Conservation (phyloP, 2,797 vertebrate species). For the Acanthis flammea region DNA sequence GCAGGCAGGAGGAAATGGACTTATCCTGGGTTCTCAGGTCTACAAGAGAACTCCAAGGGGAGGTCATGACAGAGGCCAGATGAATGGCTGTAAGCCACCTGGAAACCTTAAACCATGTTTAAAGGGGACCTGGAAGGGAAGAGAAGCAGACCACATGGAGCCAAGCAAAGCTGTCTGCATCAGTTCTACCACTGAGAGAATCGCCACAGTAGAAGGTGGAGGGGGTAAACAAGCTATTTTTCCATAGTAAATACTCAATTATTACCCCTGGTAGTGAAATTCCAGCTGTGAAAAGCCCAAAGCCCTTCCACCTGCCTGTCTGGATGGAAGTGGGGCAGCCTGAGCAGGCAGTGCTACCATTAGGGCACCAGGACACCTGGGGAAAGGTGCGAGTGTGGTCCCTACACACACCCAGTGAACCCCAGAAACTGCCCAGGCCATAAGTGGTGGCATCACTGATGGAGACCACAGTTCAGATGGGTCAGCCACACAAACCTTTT, state of each 20-base stretch:
- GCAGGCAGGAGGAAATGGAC: not conserved
- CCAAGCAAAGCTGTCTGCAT: not conserved
- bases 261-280: not conserved
- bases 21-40: not conserved
- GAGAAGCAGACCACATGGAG: not conserved
- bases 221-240: not conserved
- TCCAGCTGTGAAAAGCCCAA: not conserved
- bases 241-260: not conserved
- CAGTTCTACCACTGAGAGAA: not conserved
- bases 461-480: not conserved
- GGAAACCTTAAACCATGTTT: not conserved
- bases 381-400: not conserved
- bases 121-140: not conserved
- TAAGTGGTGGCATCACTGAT: not conserved
- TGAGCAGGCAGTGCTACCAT: not conserved
- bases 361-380: not conserved
- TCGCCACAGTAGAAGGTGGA: not conserved
- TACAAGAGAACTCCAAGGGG: not conserved
- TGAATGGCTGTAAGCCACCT: not conserved
- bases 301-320: not conserved
- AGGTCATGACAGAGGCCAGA: not conserved
- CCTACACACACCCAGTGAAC: not conserved
- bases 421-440: not conserved
- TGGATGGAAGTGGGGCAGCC: not conserved
- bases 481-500: not conserved